Evolutionary conservation across 1,140 invertebrate species (phyloP).

Genomic region (Pogonomyrmex californicus): DNA sequence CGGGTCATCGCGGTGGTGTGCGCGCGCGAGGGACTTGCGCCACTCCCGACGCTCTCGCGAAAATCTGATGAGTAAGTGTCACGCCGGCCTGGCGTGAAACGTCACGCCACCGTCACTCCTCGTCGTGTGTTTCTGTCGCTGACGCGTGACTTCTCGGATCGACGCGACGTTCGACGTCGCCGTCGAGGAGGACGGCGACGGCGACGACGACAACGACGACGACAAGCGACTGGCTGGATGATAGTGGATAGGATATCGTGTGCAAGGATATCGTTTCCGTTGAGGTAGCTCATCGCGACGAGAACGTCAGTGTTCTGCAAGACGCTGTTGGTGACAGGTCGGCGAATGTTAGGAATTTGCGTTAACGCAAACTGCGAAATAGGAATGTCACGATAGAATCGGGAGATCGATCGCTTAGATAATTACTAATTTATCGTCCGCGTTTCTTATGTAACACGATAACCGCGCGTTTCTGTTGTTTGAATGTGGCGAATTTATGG

Average conservation of each 20-base stretch:
- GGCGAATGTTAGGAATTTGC: neutral
- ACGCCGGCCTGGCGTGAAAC: constrained; percentile 29
- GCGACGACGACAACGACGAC: neutral
- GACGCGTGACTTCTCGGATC: neutral
- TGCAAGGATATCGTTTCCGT: neutral
- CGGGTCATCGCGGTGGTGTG: neutral
- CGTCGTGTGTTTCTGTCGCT: neutral
- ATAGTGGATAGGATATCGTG: neutral
- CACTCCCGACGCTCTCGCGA: neutral
- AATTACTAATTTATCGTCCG: neutral
- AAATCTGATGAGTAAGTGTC: constrained; percentile 51
- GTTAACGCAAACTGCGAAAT: neutral
- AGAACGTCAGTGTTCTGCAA: neutral
- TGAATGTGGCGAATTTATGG: neutral
- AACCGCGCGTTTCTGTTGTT: neutral
- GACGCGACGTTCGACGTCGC: neutral
- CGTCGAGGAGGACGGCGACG: neutral
- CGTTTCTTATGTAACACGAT: neutral
- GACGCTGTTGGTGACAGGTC: neutral
- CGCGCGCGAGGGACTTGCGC: neutral
- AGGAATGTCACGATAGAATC: neutral
- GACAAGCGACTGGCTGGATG: too few species aligned
- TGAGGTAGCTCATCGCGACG: neutral
- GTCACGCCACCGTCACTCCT: neutral
- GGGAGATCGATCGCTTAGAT: neutral